phyloP scores from a whole-genome alignment of 2,888 invertebrate genomes.

The Scelioninae gen. 1 region DNA sequence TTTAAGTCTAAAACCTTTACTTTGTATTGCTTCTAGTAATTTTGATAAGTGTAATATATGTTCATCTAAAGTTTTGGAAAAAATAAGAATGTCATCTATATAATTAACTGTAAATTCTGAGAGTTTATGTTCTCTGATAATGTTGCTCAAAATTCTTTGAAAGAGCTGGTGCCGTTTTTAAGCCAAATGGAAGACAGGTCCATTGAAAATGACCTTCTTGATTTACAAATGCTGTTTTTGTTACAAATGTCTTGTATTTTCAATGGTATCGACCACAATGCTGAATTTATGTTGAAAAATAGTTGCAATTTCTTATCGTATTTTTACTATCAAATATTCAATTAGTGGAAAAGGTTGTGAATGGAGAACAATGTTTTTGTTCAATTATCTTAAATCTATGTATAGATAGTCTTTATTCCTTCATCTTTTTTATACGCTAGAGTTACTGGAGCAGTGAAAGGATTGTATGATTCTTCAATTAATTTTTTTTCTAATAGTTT shows the following conservation, averaged over 20 bases:
- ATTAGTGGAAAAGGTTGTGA: slow-evolving; percentile 72
- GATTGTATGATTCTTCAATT: slow-evolving; percentile 73
- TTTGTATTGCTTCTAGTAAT: slow-evolving; percentile 53
- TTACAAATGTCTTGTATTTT: slow-evolving; percentile 65
- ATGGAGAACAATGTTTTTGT: slow-evolving; percentile 69
- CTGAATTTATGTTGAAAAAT: slow-evolving; percentile 72
- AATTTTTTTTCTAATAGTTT: slow-evolving; percentile 69
- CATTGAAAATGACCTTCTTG: slow-evolving; percentile 53
- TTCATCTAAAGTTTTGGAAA: slow-evolving; percentile 55
- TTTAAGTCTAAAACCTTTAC: slow-evolving; percentile 68
- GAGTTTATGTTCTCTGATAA: slow-evolving; percentile 56
- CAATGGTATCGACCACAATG: slow-evolving; percentile 73
- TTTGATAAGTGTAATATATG: slow-evolving; percentile 25
- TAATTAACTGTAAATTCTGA: slow-evolving; percentile 49
- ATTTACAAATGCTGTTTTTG: slow-evolving; percentile 65
- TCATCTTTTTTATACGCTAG: slow-evolving; percentile 64
- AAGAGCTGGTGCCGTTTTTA: slow-evolving; percentile 68
- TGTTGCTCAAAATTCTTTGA: slow-evolving; percentile 60
- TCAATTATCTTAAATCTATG: too few relatives aligned
- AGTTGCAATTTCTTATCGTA: slow-evolving; percentile 63
- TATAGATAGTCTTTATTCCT: too few relatives aligned
- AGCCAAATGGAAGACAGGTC: slow-evolving; percentile 64
- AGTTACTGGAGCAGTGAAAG: slow-evolving; percentile 58
- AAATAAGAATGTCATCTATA: slow-evolving; percentile 65
- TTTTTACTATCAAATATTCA: slow-evolving; percentile 68